Conservation (phyloP, 1,140 invertebrate species). For the Idris sp. region DNA sequence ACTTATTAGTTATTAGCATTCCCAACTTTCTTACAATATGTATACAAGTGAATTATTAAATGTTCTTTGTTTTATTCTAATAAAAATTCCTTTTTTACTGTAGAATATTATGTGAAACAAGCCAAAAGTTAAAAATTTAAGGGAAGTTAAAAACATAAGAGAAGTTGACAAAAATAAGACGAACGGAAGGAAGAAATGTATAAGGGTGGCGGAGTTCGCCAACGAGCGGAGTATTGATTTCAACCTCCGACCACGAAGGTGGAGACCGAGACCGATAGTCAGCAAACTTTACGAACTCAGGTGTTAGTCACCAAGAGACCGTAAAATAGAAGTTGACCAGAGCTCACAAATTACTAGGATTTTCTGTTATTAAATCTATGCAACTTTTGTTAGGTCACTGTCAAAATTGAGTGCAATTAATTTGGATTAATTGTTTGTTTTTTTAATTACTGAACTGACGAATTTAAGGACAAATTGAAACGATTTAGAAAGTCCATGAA, state of each 20-base stretch:
- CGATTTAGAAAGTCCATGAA: too few relatives aligned
- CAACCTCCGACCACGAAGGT: constrained; percentile 69
- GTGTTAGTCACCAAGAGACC: constrained; percentile 46
- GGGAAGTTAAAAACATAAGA: too few relatives aligned
- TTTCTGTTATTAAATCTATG: constrained; percentile 2
- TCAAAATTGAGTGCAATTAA: too few relatives aligned
- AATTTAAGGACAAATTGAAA: too few relatives aligned
- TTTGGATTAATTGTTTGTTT: too few relatives aligned
- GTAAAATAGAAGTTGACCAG: constrained; percentile 62
- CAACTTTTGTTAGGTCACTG: too few relatives aligned
- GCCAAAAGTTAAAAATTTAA: too few relatives aligned
- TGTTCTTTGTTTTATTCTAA: constrained; percentile 2
- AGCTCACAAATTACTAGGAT: constrained; percentile 42
- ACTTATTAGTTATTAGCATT: constrained; percentile 68
- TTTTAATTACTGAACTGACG: too few relatives aligned
- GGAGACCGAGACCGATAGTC: constrained; percentile 65
- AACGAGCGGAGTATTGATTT: constrained; percentile 70
- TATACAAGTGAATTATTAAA: constrained; percentile 50
- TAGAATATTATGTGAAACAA: too few relatives aligned
- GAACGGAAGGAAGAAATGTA: constrained; percentile 54
- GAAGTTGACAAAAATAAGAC: constrained; percentile 41
- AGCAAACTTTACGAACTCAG: constrained; percentile 66
- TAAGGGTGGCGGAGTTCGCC: constrained; percentile 54
- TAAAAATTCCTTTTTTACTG: too few relatives aligned
- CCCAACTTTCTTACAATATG: constrained; percentile 49